phyloP scores from a whole-genome alignment of 1,140 invertebrate genomes.

The Alviniconcha marisindica region DNA sequence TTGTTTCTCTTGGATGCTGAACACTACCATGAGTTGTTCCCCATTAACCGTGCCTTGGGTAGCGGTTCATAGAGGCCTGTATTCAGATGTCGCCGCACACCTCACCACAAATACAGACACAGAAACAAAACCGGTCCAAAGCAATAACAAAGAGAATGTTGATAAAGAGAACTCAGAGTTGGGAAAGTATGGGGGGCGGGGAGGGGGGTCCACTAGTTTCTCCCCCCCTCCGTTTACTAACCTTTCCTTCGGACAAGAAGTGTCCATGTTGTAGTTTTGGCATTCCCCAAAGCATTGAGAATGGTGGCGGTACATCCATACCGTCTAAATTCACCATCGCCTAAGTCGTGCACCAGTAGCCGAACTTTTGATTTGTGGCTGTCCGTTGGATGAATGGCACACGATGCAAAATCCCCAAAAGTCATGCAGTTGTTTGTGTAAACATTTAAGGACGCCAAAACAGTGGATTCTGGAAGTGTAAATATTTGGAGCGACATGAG shows the following conservation, averaged over 20 bases:
- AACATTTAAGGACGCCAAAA: background rate
- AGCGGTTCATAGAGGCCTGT: too few species aligned
- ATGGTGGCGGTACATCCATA: slow-evolving; percentile 22
- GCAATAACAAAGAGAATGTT: too few species aligned
- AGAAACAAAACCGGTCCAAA: too few species aligned
- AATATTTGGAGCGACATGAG: slow-evolving; percentile 11
- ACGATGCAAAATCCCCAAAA: slow-evolving; percentile 19
- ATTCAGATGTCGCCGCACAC: too few species aligned
- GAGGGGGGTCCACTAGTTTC: too few species aligned
- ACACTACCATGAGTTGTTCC: too few species aligned
- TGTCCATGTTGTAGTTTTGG: background rate
- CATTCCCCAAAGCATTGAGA: background rate
- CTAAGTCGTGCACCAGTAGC: slow-evolving; percentile 20
- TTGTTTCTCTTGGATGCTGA: too few species aligned
- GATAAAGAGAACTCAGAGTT: too few species aligned
- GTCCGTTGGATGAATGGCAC: slow-evolving; percentile 25
- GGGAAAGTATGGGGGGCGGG: too few species aligned
- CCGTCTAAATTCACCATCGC: slow-evolving; percentile 10
- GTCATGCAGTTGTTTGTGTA: slow-evolving; percentile 20
- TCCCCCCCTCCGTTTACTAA: too few species aligned
- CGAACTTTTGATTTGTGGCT: background rate
- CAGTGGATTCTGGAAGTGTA: background rate
- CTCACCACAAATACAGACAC: too few species aligned
- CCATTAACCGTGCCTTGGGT: too few species aligned
- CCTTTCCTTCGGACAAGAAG: background rate